Conservation (phyloP, 2,113 vertebrate genomes). For the Ailurus styani region DNA sequence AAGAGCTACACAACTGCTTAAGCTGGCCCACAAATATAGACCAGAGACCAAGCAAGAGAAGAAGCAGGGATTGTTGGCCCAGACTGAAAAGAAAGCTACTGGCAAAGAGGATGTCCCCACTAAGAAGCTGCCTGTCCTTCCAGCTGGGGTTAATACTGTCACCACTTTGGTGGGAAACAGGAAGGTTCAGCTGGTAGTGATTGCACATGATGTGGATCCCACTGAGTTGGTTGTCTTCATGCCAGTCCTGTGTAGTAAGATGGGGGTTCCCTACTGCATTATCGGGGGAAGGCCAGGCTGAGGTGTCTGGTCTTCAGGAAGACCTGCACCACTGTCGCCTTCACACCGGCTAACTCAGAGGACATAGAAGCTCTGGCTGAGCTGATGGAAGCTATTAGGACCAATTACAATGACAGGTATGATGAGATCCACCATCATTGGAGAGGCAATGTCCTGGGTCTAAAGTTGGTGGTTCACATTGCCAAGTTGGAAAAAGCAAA, state of each 20-base stretch:
- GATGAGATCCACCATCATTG: background rate
- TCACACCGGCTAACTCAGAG: background rate
- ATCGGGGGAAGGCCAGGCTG: background rate
- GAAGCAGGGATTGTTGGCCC: background rate
- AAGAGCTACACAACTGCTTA: background rate
- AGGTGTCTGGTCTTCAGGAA: background rate
- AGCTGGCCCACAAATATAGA: background rate
- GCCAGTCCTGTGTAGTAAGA: background rate
- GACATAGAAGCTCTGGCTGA: background rate
- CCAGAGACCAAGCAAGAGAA: background rate
- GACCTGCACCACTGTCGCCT: background rate
- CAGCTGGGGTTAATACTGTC: background rate
- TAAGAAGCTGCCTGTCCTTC: background rate
- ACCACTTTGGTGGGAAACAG: background rate
- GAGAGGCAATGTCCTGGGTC: background rate
- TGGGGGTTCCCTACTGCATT: background rate
- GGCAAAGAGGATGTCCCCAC: background rate
- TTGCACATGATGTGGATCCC: background rate
- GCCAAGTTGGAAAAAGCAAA: background rate
- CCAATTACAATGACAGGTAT: background rate
- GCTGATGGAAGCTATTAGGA: background rate
- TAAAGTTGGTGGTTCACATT: background rate
- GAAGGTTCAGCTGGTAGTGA: background rate
- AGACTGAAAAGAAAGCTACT: background rate
- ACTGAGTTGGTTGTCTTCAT: background rate